Percentiles rank a stretch among this genome's conserved stretches.
Conservation (phyloP, 2,888 invertebrate species). For the Conistra vaccinii region DNA sequence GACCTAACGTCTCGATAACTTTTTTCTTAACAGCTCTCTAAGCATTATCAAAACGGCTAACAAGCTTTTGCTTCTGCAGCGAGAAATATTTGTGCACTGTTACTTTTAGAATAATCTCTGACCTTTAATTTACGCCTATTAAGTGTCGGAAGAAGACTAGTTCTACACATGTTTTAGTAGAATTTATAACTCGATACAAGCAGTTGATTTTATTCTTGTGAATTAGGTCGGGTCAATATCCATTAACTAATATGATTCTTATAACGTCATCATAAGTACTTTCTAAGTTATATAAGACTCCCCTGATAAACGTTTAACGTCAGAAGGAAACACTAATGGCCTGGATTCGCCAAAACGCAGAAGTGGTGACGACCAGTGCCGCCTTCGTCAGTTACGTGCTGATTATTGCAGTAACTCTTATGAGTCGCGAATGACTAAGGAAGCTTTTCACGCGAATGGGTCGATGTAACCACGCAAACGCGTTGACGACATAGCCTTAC, state of each 20-base stretch:
- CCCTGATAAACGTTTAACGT: not conserved
- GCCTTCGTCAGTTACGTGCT: not conserved
- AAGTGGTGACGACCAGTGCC: conserved; percentile 6
- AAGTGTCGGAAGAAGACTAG: not conserved
- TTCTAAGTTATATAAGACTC: conserved; percentile 22
- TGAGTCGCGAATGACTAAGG: conserved; percentile 50
- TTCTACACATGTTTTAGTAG: not conserved
- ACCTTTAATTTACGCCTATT: not conserved
- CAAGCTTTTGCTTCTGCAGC: not conserved
- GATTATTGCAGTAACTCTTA: conserved; percentile 23
- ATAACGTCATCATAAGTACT: not conserved
- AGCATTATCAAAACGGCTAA: not conserved
- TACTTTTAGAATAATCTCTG: not conserved
- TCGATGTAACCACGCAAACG: conserved; percentile 8
- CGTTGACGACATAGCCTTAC: conserved; percentile 15
- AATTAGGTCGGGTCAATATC: not conserved
- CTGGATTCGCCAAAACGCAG: conserved; percentile 14
- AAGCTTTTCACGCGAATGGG: conserved; percentile 18
- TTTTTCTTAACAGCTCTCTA: not conserved
- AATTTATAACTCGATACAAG: not conserved
- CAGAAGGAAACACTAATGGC: conserved; percentile 2
- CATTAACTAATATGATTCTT: not conserved
- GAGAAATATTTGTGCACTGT: not conserved
- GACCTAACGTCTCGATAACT: not conserved
- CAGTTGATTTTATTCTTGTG: not conserved